A percentile compares a stretch with the other conserved stretches of the same genome.
phyloP scores from a whole-genome alignment of 2,888 invertebrate genomes.

The Entomobrya proxima region DNA sequence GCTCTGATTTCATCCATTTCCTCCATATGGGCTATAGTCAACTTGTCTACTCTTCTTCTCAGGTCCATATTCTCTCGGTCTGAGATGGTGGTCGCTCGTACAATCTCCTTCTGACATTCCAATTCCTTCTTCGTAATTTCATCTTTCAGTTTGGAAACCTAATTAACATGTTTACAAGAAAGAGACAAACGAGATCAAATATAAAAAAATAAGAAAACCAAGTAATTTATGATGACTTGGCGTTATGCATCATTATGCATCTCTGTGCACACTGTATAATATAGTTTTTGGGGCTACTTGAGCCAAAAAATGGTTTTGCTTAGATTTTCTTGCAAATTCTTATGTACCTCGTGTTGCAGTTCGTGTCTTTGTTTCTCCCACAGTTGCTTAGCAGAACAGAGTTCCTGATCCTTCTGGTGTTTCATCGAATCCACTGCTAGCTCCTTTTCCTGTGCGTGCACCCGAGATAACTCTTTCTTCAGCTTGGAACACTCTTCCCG shows the following conservation, averaged over 20 bases:
- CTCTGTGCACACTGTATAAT: no score
- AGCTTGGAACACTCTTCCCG: conserved; percentile 82
- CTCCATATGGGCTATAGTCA: conserved; percentile 86
- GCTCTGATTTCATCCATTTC: conserved; percentile 84
- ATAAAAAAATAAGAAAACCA: neutral
- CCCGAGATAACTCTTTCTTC: conserved; percentile 82
- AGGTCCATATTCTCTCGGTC: conserved; percentile 85
- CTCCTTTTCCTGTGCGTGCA: conserved; percentile 82
- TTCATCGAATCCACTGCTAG: conserved; percentile 81
- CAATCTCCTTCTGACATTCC: conserved; percentile 79
- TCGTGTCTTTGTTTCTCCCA: conserved; percentile 80
- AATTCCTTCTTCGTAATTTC: conserved; percentile 83
- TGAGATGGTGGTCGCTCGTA: conserved; percentile 82
- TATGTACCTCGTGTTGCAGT: conserved; percentile 80
- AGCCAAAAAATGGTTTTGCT: conserved; percentile 22
- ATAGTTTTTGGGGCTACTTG: conserved; percentile 24
- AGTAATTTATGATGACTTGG: neutral
- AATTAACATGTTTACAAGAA: conserved; percentile 62
- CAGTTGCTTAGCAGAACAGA: conserved; percentile 79
- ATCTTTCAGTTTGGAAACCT: conserved; percentile 84
- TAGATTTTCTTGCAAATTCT: neutral
- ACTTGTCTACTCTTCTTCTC: conserved; percentile 84
- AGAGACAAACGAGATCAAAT: no score
- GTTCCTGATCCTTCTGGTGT: conserved; percentile 81
- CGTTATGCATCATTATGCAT: neutral